Evolutionary conservation across 2,113 vertebrate genomes (phyloP).

Genomic region (Microcebus griseorufus): DNA sequence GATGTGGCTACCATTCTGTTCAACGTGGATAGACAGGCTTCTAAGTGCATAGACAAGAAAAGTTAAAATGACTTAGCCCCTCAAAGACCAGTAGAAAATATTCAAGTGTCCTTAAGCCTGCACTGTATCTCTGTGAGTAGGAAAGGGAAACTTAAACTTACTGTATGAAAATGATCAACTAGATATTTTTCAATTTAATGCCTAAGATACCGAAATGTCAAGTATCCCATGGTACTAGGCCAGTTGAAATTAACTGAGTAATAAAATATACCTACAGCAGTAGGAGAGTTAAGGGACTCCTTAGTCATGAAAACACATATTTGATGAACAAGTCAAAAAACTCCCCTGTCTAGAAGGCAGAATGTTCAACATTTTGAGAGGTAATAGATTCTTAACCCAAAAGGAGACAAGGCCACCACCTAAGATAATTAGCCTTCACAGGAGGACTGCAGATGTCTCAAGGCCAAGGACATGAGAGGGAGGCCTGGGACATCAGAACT

Average conservation of each 20-base stretch:
- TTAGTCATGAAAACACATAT: slow-evolving; percentile 26
- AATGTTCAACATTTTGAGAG: slow-evolving; percentile 39
- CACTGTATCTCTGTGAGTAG: neutral
- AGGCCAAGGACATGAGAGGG: slow-evolving; percentile 5
- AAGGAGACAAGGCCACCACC: neutral
- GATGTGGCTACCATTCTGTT: neutral
- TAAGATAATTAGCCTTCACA: slow-evolving; percentile 23
- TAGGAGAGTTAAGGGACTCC: neutral
- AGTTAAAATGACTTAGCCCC: neutral
- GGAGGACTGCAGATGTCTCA: neutral
- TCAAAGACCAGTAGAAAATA: neutral
- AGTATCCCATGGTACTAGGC: neutral
- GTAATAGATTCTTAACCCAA: neutral
- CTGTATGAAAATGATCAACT: neutral
- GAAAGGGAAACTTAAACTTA: neutral
- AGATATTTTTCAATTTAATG: neutral
- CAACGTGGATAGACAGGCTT: neutral
- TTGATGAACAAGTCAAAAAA: slow-evolving; percentile 41
- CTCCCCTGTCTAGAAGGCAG: neutral
- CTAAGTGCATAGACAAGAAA: neutral
- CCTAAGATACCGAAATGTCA: neutral
- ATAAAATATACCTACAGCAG: neutral
- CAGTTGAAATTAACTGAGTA: slow-evolving; percentile 24
- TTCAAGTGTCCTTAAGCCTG: neutral
- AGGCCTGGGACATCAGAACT: neutral